Conservation (phyloP, 2,797 vertebrate species). For the Anolis apletophallus region DNA sequence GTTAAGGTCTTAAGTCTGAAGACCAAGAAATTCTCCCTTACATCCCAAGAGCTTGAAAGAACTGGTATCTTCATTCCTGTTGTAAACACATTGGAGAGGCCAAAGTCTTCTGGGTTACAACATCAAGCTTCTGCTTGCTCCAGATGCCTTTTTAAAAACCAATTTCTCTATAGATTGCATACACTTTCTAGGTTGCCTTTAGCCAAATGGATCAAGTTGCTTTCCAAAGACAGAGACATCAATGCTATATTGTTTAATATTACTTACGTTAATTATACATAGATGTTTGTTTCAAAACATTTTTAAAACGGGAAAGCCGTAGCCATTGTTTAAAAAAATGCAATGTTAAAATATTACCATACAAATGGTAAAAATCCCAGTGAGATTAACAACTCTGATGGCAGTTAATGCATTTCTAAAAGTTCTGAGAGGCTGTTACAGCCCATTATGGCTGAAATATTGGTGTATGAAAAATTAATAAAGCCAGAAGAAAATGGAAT, state of each 20-base stretch:
- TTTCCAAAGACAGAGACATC: constrained; percentile 55
- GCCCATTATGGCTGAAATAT: constrained; percentile 72
- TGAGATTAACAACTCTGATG: constrained; percentile 60
- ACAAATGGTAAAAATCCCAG: constrained; percentile 54
- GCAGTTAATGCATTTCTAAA: constrained; percentile 69
- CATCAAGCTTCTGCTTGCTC: too few relatives aligned
- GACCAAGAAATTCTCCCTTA: too few relatives aligned
- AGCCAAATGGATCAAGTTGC: constrained; percentile 49
- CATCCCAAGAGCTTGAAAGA: too few relatives aligned
- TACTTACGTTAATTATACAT: constrained; percentile 40
- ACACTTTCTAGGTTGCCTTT: constrained; percentile 22
- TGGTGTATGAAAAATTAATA: constrained; percentile 78
- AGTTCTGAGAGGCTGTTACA: constrained; percentile 72
- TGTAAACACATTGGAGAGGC: too few relatives aligned
- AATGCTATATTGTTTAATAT: constrained; percentile 40
- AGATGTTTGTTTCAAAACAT: constrained; percentile 34
- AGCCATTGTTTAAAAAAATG: constrained; percentile 51
- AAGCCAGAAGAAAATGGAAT: constrained; percentile 73
- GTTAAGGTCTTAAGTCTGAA: too few relatives aligned
- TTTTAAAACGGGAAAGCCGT: constrained; percentile 18
- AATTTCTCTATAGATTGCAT: background rate
- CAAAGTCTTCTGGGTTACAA: too few relatives aligned
- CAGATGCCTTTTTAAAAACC: background rate
- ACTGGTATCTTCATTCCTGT: too few relatives aligned
- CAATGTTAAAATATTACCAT: constrained; percentile 40